Evolutionary conservation across 2,797 vertebrate species (phyloP), one percentile per base, ranked within the genome.

Genomic region (Tamandua tetradactyla): DNA sequence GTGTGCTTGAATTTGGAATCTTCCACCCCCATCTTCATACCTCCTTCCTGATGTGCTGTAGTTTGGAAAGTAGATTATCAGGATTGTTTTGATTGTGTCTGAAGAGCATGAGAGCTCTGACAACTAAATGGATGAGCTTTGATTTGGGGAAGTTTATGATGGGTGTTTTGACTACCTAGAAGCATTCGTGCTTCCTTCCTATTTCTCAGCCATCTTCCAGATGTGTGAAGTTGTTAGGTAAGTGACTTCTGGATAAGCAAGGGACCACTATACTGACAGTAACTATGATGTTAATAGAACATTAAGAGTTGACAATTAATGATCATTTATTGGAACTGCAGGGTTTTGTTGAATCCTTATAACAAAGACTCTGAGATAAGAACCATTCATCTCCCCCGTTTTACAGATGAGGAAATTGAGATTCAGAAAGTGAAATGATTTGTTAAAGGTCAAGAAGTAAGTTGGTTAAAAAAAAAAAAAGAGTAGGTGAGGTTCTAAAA

Each of bases 141-240:
- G 68, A 74, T 52, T 87, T 89, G 57, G 75, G 32, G 68, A 82
- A n/a, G 79, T 94, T 94, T 79, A 64, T 82, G 49, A 79, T 66
- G 18, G 94, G 66, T 93, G n/a, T 96, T 91, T 94, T 94, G 88
- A 87, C 71, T 96, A 89, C 87, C 91, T 89, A 93, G 80, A 88
- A 78, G 75, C 66, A 75, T 91, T 92, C 96, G 94, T 96, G 74
- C 95, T 91, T 93, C 42, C 68, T 94, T 96, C 64, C 57, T 92
- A 27, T 82, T 95, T 95, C 75, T 96, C 76, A 97, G 23, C 83
- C 40, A 5, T 72, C 64, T 94, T 95, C 35, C 75, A 89, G 23
- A 76, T 83, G 47, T 91, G 47, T 91, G 57, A 91, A 80, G 61
- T 78, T 84, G 42, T 15, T 83, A 88, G 69, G 71, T 88, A 91